A percentile compares a stretch with the other conserved stretches of the same genome.
phyloP scores from a whole-genome alignment of 53 echinoderm and acorn worm species.

The Antedon mediterranea region DNA sequence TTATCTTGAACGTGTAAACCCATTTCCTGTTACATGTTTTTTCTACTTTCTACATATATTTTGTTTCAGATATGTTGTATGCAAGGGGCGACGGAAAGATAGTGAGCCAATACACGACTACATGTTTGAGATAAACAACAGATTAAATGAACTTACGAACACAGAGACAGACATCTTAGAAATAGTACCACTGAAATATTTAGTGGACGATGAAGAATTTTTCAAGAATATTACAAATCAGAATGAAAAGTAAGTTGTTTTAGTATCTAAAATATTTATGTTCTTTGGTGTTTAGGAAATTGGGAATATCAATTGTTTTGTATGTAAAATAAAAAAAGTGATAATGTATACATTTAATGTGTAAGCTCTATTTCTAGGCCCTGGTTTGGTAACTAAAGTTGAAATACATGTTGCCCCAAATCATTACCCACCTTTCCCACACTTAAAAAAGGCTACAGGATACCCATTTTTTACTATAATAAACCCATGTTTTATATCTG shows the following conservation, averaged over 20 bases:
- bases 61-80: conserved; percentile 54
- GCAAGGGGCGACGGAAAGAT: conserved; percentile 45
- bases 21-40: not conserved
- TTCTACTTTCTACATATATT: not conserved
- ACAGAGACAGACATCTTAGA: conserved; percentile 41
- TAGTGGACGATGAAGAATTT: conserved; percentile 33
- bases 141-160: conserved; percentile 38
- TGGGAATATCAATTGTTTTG: too few species aligned
- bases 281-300: too few species aligned
- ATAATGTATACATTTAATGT: too few species aligned
- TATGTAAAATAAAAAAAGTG: too few species aligned
- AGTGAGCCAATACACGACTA: conserved; percentile 54
- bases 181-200: conserved; percentile 31
- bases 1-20: too few species aligned
- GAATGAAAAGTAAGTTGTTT: conserved; percentile 55
- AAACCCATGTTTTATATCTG: too few species aligned
- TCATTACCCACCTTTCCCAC: too few species aligned
- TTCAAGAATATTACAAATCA: conserved; percentile 54
- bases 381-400: too few species aligned
- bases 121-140: conserved; percentile 63
- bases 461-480: too few species aligned
- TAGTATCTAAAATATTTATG: not conserved
- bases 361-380: too few species aligned
- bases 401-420: too few species aligned
- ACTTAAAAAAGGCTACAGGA: too few species aligned